A percentile compares a stretch with the other conserved stretches of the same genome.
Evolutionary conservation across 1,140 invertebrate species (phyloP).

Genomic region (Apis mellifera): DNA sequence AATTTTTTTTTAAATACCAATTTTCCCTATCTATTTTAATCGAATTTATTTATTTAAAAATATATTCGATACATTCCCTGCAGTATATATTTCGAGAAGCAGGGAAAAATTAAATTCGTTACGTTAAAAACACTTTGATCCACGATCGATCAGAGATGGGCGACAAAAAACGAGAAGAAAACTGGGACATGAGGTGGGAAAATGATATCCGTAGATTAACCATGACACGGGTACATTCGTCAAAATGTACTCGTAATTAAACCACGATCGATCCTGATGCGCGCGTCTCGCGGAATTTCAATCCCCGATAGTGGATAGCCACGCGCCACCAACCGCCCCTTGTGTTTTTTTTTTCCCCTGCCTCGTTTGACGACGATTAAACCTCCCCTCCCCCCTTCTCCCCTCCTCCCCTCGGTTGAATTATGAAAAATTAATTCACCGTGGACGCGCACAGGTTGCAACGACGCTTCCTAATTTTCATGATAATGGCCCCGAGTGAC

Average conservation of each 20-base stretch:
- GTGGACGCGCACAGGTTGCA: not conserved
- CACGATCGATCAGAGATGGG: no score
- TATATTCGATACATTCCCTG: no score
- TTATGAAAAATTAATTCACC: constrained; percentile 59
- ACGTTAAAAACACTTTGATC: not conserved
- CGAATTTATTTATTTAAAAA: no score
- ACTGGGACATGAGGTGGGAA: not conserved
- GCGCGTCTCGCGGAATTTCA: constrained; percentile 42
- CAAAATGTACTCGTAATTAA: constrained; percentile 29
- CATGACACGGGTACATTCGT: not conserved
- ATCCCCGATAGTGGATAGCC: constrained; percentile 23
- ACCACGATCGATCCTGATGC: constrained; percentile 29
- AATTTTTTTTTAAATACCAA: no score
- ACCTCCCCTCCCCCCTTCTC: not conserved
- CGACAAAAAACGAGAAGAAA: not conserved
- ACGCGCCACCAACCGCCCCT: not conserved
- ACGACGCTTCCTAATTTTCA: constrained; percentile 56
- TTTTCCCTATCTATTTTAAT: no score
- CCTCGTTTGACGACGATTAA: constrained; percentile 39
- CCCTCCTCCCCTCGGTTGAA: not conserved
- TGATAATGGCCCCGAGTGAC: constrained; percentile 42
- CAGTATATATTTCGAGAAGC: no score
- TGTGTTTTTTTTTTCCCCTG: not conserved
- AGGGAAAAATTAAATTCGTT: not conserved
- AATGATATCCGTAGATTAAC: constrained; percentile 30